Percentiles rank a stretch among this genome's conserved stretches.
phyloP scores from a whole-genome alignment of 2,888 invertebrate genomes.

The Camptogramma bilineatum region DNA sequence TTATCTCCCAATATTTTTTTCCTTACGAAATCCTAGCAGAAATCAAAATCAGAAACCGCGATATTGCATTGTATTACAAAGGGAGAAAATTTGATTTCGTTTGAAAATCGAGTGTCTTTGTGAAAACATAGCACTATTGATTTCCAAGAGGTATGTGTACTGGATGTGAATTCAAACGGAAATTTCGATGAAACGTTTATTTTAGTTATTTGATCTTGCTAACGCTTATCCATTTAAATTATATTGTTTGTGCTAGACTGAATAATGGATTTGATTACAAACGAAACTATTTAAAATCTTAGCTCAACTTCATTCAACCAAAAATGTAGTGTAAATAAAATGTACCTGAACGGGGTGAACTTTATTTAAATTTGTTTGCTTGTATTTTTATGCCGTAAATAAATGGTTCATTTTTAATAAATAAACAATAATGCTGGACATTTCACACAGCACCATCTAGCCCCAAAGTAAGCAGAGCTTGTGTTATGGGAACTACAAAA shows the following conservation, averaged over 20 bases:
- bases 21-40: constrained; percentile 9
- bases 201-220: constrained; percentile 7
- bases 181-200: background rate
- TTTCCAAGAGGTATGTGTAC: constrained; percentile 19
- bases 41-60: constrained; percentile 18
- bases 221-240: background rate
- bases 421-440: no score
- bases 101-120: constrained; percentile 22
- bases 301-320: no score
- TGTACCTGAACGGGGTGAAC: no score
- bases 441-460: no score
- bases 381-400: no score
- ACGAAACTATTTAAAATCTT: no score
- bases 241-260: background rate
- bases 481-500: no score
- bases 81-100: constrained; percentile 25
- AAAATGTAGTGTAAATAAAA: no score
- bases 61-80: constrained; percentile 29
- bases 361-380: no score
- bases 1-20: constrained; percentile 16
- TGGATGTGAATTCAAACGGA: constrained; percentile 16
- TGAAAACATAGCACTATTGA: constrained; percentile 24
- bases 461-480: no score
- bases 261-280: background rate
- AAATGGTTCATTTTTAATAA: no score